Evolutionary conservation across 2,888 invertebrate genomes (phyloP), one percentile per base, ranked within the genome.

Genomic region (Marasmarcha lunaedactyla): DNA sequence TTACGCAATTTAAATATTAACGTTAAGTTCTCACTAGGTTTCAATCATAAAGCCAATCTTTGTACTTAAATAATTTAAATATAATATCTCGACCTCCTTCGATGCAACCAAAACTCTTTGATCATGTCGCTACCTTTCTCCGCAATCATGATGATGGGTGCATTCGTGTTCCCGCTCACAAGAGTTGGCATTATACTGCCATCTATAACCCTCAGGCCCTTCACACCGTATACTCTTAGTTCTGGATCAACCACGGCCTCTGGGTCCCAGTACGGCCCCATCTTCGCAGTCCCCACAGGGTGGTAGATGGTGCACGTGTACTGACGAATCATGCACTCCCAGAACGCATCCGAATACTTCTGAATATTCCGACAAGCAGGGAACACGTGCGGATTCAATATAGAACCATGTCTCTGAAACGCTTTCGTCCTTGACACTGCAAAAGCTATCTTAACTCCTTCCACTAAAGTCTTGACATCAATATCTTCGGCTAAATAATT

Each of bases 111-210:
- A 59, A 87, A 90, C 50, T 92, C 90, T 61, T 94, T 94, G 37
- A 95, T 91, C 87, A 95, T 86, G 58, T 95, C 94, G 7, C 94
- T 87, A 0, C 92, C 94, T 63, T 95, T 95, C 62, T 95, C 95
- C 0, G 90, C 95, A 36, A 95, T 90, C 95, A 95, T 95, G 20
- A 95, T 93, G 1, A 88, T 88, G 0, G 94, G 94, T 0, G 93
- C 94, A 55, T 94, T 94, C 0, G 94, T 94, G 50, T 94, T 94
- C 0, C 93, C 93, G 49, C 92, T 93, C 0, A 94, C 92, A 46
- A 93, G 71, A 48, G 88, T 92, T 0, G 94, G 94, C 93, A 94
- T 94, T 14, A 94, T 91, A 40, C 93, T 93, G 0, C 93, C 94
- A 56, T 94, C 94, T 44, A 93, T 89, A 0, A 94, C 94, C 10